Evolutionary conservation across 2,888 invertebrate genomes (phyloP), one percentile per base, ranked within the genome.

Genomic region (Panzeria rudis): DNA sequence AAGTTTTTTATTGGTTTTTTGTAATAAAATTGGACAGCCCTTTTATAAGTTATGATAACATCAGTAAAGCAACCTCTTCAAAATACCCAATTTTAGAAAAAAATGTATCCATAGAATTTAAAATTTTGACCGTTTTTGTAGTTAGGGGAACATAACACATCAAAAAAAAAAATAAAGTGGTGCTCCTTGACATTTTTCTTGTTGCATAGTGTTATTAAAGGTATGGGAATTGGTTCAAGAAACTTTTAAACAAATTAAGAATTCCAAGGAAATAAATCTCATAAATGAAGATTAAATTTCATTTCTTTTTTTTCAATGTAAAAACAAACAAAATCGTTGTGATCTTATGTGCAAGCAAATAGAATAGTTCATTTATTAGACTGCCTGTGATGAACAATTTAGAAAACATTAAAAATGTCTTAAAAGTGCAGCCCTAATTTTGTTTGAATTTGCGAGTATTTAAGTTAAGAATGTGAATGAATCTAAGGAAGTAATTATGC

Each of bases 401-500:
- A 2, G 7, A 47, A 44, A 50, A 44, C 44, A 44, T 44, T 44
- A 20, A 20, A 47, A 50, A 50, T 8, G 50, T 50, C 2, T 50
- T 50, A 20, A 50, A 50, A 3, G 50, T 17, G 8, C 17, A 20
- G 17, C 50, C 50, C 50, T 50, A 50, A 20, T 8, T 17, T 3
- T 20, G 9, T n/a, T 47, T n/a, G 6, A 5, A 47, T 47, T 47
- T 17, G 5, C 17, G n/a, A 47, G 3, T 47, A 17, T 41, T 15
- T 11, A 38, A 38, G 3, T 41, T 15, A 9, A 50, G 20, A 17
- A 50, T 20, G 5, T 50, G n/a, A 50, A 50, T 50, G 20, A 50
- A 17, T 50, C 50, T 50, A 7, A 50, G 20, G 50, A 50, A 20
- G 50, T 50, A 50, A 50, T 50, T 50, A 50, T 20, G 50, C 20